phyloP scores from a whole-genome alignment of 2,113 vertebrate genomes.

The Petromus typicus region DNA sequence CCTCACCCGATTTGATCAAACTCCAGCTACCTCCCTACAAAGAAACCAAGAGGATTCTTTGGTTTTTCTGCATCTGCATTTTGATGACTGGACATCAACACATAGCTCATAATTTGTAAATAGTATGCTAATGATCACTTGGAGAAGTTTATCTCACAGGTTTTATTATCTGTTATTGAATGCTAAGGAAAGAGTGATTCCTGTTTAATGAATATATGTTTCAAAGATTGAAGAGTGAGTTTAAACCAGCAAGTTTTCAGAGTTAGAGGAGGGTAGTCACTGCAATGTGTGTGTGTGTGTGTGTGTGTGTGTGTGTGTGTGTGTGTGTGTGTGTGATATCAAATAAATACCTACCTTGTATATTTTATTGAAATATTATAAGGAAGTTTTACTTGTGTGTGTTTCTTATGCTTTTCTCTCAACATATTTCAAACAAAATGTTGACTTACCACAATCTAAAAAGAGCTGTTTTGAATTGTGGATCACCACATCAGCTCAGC shows the following conservation, averaged over 20 bases:
- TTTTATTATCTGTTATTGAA: not conserved
- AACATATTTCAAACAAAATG: conserved; percentile 11
- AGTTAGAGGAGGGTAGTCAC: not conserved
- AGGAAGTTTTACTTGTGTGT: not conserved
- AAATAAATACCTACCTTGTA: not conserved
- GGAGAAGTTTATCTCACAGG: not conserved
- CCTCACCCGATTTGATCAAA: not conserved
- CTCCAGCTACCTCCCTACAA: not conserved
- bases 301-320: not conserved
- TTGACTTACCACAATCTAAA: not conserved
- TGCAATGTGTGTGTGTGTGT: no score
- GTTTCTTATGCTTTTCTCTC: not conserved
- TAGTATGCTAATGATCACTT: not conserved
- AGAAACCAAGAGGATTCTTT: not conserved
- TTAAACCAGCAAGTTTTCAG: not conserved
- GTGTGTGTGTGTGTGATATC: not conserved
- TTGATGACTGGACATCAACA: not conserved
- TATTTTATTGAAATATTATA: not conserved
- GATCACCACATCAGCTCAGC: not conserved
- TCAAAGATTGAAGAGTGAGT: conserved; percentile 4
- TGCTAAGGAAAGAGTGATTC: not conserved
- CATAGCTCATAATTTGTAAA: not conserved
- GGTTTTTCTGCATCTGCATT: not conserved
- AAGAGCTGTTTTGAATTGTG: not conserved
- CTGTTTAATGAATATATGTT: not conserved